A percentile compares a stretch with the other conserved stretches of the same genome.
Evolutionary conservation across 2,113 vertebrate genomes (phyloP).

Genomic region (Pithys albifrons): DNA sequence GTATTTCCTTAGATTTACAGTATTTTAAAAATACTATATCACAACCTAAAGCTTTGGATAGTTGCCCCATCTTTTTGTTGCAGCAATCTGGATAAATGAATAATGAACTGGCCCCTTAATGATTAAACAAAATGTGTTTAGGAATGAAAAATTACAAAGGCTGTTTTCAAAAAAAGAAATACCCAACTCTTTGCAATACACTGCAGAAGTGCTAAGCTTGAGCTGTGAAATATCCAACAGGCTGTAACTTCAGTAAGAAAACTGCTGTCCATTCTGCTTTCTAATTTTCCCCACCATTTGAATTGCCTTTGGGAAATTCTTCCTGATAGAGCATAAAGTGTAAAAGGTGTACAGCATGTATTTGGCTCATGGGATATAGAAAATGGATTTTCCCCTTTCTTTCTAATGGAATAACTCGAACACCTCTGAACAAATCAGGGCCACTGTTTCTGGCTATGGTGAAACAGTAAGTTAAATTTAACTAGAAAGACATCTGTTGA

Average conservation of each 20-base stretch:
- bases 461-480: neutral
- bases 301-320: neutral
- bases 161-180: neutral
- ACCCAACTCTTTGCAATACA: neutral
- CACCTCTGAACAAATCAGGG: neutral
- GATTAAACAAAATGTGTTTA: neutral
- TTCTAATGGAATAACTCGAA: neutral
- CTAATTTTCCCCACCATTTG: neutral
- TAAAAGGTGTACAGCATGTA: neutral
- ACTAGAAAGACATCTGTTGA: neutral
- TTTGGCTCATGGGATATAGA: neutral
- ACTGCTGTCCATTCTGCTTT: neutral
- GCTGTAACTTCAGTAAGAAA: neutral
- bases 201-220: neutral
- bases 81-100: neutral
- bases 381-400: neutral
- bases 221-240: neutral
- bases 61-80: neutral
- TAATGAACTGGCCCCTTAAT: neutral
- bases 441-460: neutral
- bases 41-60: neutral
- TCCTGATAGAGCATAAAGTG: neutral
- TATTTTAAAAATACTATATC: neutral
- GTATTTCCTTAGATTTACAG: neutral
- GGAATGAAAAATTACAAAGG: neutral